Base-by-base conservation (phyloP, 2,888 invertebrate genomes). In the Perdita meconis region DNA sequence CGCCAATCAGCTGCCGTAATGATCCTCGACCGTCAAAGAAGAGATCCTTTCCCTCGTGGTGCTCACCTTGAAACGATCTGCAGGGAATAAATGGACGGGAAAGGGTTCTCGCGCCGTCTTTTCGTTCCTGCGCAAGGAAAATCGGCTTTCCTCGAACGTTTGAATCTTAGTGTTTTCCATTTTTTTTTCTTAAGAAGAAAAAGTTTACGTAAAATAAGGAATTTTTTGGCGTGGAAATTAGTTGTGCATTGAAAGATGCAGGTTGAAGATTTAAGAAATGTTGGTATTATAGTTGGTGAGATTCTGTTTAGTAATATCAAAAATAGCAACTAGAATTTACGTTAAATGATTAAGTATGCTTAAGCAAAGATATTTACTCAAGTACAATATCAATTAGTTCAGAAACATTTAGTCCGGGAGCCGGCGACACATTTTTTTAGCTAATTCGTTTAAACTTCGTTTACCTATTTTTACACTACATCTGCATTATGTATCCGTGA, bases 1-100 rank as follows among this genome's bases (percentile, higher is more conserved):
- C 89, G 87, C 84, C 91, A 90, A 91, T 91, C 91, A 91, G 83
- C 85, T 78, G 42, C 78, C 84, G 83, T 90, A 90, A 90, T 87
- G 88, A 89, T 85, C 84, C 83, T 67, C 81, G 69, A 72, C 72
- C 78, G 76, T 65, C 85, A 84, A 84, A 84, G 86, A 78, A 70
- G 74, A 79, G 67, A 65, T 68, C 75, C 63, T 65, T 70, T 60
- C 68, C 61, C 57, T 59, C 38, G 69, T 66, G 59, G 78, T 40
- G 42, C 75, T 70, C 66, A 65, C 57, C 69, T 30, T 56, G 44
- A 19, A 69, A 75, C 72, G 64, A 80, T 60, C 67, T 55, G 16
- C 64, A 22, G 70, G 67, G 65, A 77, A 70, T 71, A 73, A 83
- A 69, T 70, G 68, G 47, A 47, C 19, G 68, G 67, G 63, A 81